Evolutionary conservation across 2,113 vertebrate species (phyloP).

Genomic region (Bos javanicus): DNA sequence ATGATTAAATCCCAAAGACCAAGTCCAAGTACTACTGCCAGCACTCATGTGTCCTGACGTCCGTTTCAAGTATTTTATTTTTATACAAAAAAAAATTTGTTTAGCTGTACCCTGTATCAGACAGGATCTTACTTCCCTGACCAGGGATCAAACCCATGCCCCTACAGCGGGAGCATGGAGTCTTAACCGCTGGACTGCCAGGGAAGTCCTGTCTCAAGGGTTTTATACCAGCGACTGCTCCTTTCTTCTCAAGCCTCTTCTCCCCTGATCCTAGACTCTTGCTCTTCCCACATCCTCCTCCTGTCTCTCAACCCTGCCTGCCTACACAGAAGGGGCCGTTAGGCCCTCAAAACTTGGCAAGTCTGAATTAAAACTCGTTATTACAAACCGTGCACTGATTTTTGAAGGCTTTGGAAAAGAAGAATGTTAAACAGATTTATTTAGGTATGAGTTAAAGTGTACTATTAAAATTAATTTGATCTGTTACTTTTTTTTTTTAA

Average conservation of each 20-base stretch:
- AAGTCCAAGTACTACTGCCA: neutral
- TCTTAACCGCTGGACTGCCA: neutral
- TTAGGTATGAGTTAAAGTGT: neutral
- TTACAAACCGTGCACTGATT: rapidly evolving
- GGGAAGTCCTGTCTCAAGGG: neutral
- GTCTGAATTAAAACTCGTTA: neutral
- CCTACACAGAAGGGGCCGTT: neutral
- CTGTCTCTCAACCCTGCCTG: neutral
- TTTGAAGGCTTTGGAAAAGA: neutral
- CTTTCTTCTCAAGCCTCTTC: neutral
- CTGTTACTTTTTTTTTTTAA: neutral
- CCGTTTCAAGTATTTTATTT: neutral
- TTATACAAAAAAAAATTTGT: neutral
- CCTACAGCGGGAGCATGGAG: neutral
- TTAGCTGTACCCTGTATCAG: neutral
- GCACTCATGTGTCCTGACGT: neutral
- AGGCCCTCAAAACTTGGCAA: neutral
- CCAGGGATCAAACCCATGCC: rapidly evolving
- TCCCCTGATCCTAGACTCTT: neutral
- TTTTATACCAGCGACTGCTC: too few relatives aligned
- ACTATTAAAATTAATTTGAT: neutral
- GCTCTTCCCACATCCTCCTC: neutral
- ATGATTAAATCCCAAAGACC: too few relatives aligned
- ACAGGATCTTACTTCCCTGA: neutral
- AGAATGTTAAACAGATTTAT: neutral